phyloP scores from a whole-genome alignment of 2,113 vertebrate genomes.

The Gallinago paraguaiae region DNA sequence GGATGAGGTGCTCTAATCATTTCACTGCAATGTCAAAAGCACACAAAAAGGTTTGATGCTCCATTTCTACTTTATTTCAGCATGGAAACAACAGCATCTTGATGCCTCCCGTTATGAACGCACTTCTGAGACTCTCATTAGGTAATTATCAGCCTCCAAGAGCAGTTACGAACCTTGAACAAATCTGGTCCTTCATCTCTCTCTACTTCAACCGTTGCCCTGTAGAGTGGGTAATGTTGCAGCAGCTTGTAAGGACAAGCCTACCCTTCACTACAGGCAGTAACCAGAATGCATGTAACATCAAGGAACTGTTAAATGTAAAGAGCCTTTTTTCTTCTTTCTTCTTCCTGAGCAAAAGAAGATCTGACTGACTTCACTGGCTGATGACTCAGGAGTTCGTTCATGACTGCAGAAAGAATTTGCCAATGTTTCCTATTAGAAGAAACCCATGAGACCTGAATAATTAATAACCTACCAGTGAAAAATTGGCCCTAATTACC shows the following conservation, averaged over 20 bases:
- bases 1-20: not conserved
- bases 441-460: constrained; percentile 34
- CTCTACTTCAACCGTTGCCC: not conserved
- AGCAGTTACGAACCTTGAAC: not conserved
- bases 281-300: not conserved
- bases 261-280: not conserved
- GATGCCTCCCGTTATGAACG: not conserved
- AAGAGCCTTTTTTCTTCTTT: not conserved
- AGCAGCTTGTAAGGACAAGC: not conserved
- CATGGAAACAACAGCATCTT: not conserved
- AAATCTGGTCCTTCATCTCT: not conserved
- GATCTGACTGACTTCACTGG: not conserved
- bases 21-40: not conserved
- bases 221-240: not conserved
- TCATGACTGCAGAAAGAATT: constrained; percentile 17
- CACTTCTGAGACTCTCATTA: not conserved
- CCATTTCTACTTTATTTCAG: not conserved
- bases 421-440: constrained; percentile 12
- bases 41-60: not conserved
- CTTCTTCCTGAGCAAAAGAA: not conserved
- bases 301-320: not conserved
- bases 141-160: not conserved
- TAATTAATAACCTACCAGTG: constrained; percentile 58
- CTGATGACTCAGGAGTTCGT: not conserved
- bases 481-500: constrained; percentile 58